Conservation (phyloP, 1,140 invertebrate genomes). For the Caerostris darwini region DNA sequence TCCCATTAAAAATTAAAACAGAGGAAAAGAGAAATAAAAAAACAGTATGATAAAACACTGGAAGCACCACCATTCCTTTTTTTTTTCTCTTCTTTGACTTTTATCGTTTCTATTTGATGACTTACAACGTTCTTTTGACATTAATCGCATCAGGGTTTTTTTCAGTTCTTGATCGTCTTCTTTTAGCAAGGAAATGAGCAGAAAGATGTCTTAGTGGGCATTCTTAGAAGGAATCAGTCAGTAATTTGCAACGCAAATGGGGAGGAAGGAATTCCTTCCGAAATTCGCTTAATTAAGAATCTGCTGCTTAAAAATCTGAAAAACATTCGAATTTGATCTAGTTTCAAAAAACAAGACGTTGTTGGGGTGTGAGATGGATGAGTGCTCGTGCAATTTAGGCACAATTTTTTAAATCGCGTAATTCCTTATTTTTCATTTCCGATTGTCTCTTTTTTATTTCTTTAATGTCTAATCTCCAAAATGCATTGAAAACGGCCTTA, state of each 20-base stretch:
- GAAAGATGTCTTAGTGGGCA: not conserved
- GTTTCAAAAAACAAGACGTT: not conserved
- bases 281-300: slow-evolving; percentile 22
- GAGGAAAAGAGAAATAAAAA: no score
- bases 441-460: not conserved
- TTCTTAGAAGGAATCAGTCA: not conserved
- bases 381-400: not conserved
- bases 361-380: not conserved
- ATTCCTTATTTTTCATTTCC: not conserved
- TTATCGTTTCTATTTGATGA: not conserved
- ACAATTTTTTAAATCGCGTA: slow-evolving; percentile 18
- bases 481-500: no score
- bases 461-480: not conserved
- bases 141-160: not conserved
- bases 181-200: not conserved
- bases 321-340: not conserved
- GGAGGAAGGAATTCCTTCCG: not conserved
- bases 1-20: no score
- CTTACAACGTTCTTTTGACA: slow-evolving; percentile 32
- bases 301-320: not conserved
- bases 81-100: not conserved
- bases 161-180: not conserved
- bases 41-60: no score
- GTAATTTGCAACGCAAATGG: slow-evolving; percentile 14
- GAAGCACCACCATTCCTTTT: no score